phyloP scores from a whole-genome alignment of 2,113 vertebrate species.

The Petaurus breviceps region DNA sequence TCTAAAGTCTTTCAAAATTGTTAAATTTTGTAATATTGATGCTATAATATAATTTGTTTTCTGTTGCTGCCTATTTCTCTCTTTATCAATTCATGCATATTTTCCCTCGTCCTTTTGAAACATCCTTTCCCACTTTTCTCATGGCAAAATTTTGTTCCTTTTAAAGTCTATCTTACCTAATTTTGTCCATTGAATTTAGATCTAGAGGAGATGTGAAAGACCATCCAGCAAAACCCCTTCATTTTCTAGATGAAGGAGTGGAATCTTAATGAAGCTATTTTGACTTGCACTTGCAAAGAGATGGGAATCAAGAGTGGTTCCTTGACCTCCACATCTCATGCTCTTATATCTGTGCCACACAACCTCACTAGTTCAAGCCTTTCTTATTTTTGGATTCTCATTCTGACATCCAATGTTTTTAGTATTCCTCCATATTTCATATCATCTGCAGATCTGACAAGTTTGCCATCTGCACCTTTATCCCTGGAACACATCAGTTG shows the following conservation, averaged over 20 bases:
- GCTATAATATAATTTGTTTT: background rate
- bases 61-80: background rate
- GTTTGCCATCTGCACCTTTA: background rate
- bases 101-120: background rate
- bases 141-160: background rate
- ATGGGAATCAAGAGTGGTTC: background rate
- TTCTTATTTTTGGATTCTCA: background rate
- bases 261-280: no score
- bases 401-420: background rate
- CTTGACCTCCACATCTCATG: background rate
- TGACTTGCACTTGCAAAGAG: background rate
- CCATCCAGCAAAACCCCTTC: background rate
- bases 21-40: background rate
- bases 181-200: background rate
- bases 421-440: background rate
- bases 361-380: background rate
- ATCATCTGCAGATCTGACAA: background rate
- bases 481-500: background rate
- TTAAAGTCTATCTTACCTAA: background rate
- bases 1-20: background rate
- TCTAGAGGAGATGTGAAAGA: background rate
- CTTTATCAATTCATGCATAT: background rate
- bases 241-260: background rate
- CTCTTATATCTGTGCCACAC: background rate
- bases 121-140: background rate